Conservation (phyloP, 2,797 vertebrate species). For the Columba guinea region DNA sequence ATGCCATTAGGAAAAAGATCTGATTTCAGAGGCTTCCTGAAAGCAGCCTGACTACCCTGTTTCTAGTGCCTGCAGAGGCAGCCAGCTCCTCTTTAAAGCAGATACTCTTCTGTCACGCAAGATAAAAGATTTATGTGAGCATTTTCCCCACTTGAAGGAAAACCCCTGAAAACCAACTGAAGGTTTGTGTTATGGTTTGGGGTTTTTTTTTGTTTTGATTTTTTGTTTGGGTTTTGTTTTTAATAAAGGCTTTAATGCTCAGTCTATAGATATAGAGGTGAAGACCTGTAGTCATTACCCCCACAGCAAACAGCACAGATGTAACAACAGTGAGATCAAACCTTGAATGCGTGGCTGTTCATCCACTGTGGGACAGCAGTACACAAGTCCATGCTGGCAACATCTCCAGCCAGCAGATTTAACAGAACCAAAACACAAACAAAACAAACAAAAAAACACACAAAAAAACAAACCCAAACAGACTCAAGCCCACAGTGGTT, state of each 20-base stretch:
- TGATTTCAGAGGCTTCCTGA: neutral
- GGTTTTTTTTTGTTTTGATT: too few species aligned
- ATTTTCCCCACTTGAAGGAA: neutral
- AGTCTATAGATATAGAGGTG: too few species aligned
- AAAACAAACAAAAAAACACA: too few species aligned
- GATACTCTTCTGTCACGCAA: neutral
- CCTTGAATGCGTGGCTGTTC: neutral
- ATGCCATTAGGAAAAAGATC: neutral
- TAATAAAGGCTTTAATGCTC: neutral
- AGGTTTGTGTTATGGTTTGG: neutral
- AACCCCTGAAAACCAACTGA: neutral
- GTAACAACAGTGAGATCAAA: neutral
- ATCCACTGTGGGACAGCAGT: neutral
- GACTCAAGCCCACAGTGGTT: neutral
- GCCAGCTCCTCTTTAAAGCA: neutral
- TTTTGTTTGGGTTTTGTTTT: neutral
- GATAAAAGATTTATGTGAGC: neutral
- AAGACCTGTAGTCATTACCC: neutral
- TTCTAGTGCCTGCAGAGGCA: neutral
- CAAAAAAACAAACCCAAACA: neutral
- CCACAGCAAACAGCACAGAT: accelerated
- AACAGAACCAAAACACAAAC: neutral
- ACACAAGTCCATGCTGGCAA: neutral
- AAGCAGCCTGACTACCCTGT: accelerated
- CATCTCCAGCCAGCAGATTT: neutral